Base-by-base conservation (phyloP, 2,797 vertebrate genomes). In the Betta splendens region DNA sequence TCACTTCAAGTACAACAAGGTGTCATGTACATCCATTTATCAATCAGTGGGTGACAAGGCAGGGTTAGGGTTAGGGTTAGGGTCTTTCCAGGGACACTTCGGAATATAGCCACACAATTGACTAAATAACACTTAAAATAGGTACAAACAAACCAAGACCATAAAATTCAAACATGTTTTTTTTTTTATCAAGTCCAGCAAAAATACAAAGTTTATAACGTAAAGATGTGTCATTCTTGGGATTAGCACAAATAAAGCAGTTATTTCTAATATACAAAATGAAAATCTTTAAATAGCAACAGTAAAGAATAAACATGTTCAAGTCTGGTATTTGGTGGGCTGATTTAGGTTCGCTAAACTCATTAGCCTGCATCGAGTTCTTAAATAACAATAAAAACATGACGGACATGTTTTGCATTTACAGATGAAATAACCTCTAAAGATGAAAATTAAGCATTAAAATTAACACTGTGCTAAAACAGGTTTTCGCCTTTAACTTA, bases 361-460 rank as follows among this genome's bases (percentile, higher is more conserved):
- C 16, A 61, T 72, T 75, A 72, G 79, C 70, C 72, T 80, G 82
- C 62, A 71, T 59, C 65, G 44, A 81, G 72, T 70, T 87, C 69
- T 91, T 90, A 91, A 91, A 91, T 89, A 91, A 88, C 79, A 84
- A 86, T 87, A 90, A 89, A 89, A 91, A 82, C 69, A 80, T 59
- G 69, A 71, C 36, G 5, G 58, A 76, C 62, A 73, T 63, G 72
- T 81, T 87, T 84, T 83, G 75, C 83, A 89, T 88, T 85, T 86
- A 87, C 76, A 85, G 73, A 72, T 79, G 70, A 72, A 71, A 84
- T 77, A 79, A 23, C 67, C 59, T 75, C 59, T 70, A 77, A 65
- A 69, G 65, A 37, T 18, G 16, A 66, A 37, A 85, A 79, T 56
- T 8, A 85, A 73, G 29, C 64, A 59, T 16, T 62, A 66, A 57